These are phyloP conservation scores for Phaedon cochleariae DNA, from an alignment of 2,888 invertebrate species.

Conservation along the genomic window DNA sequence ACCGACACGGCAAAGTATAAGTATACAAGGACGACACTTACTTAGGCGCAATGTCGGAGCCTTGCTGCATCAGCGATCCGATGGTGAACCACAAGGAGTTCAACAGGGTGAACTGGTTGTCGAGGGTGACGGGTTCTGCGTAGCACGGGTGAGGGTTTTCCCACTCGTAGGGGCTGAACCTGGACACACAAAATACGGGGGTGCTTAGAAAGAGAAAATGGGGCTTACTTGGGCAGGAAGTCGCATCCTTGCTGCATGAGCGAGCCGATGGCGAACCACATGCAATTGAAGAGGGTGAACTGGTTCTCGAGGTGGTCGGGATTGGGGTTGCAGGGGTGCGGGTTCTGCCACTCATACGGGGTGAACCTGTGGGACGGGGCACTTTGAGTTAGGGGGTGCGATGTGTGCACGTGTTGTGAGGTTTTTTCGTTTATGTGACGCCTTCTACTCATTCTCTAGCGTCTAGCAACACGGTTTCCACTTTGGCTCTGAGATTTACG, in stretches of 20 bases:
- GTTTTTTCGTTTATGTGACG: too few species aligned
- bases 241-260: conserved; percentile 97
- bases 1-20: conserved; percentile 30
- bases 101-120: conserved; percentile 90
- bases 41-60: conserved; percentile 91
- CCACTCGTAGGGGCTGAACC: conserved; percentile 95
- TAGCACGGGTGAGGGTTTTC: conserved; percentile 87
- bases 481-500: too few species aligned
- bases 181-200: conserved; percentile 60
- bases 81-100: conserved; percentile 97
- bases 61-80: conserved; percentile 91
- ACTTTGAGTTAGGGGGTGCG: too few species aligned
- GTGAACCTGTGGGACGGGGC: conserved; percentile 75
- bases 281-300: conserved; percentile 91
- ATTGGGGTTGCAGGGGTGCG: conserved; percentile 84
- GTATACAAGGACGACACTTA: conserved; percentile 65
- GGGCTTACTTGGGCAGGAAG: conserved; percentile 89
- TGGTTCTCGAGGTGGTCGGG: conserved; percentile 88
- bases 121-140: conserved; percentile 84
- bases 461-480: too few species aligned
- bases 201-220: background rate
- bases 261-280: conserved; percentile 97
- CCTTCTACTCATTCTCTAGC: too few species aligned
- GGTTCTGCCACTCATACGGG: conserved; percentile 95
- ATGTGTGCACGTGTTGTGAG: too few species aligned